Evolutionary conservation across 2,113 vertebrate genomes (phyloP), one percentile per base, ranked within the genome.

Genomic region (Chaetorhynchus papuensis): DNA sequence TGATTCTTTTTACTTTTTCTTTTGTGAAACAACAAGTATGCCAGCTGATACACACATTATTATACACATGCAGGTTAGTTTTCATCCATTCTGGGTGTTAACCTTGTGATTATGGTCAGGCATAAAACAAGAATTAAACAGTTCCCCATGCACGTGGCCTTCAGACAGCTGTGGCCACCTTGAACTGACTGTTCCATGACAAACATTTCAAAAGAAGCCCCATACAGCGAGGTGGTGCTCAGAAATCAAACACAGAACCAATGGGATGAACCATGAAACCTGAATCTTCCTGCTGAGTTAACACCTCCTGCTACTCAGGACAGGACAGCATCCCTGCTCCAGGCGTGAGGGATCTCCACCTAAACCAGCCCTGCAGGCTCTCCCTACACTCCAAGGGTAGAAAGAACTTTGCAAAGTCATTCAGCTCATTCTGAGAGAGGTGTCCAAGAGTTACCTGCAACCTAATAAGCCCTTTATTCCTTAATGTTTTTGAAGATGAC

Each of bases 41-140:
- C 31, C 53, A 72, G 56, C 68, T 68, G 91, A 81, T 78, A 81
- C 41, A 63, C 94, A 93, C 56, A 44, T 93, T 78, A 88, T 83
- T 84, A 94, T 23, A 72, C 41, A 97, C 99, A 99, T 99, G 99
- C 99, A 18, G 95, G 98, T 99, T 99, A 99, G 98, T 98, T 96
- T 91, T 59, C 56, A 94, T 95, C 94, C 87, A 74, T 84, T 94
- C 93, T 90, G 45, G 89, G 76, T 76, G 95, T 98, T 97, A 98
- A 97, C 96, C 96, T 96, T 35, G 96, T 81, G 31, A 31, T 96
- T 69, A 97, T 23, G 61, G 70, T 96, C 91, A 97, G 94, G 97
- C 88, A 64, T 7, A 31, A 93, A 96, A 93, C 70, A 83, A 91
- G 74, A 74, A 94, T 54, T 54, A 19, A 92, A 63, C 85, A 42